These are phyloP conservation scores for Haliclystus octoradiatus DNA, from an alignment of 30 jellyfish, hydroid and myxozoan genomes.

Conservation along the genomic window DNA sequence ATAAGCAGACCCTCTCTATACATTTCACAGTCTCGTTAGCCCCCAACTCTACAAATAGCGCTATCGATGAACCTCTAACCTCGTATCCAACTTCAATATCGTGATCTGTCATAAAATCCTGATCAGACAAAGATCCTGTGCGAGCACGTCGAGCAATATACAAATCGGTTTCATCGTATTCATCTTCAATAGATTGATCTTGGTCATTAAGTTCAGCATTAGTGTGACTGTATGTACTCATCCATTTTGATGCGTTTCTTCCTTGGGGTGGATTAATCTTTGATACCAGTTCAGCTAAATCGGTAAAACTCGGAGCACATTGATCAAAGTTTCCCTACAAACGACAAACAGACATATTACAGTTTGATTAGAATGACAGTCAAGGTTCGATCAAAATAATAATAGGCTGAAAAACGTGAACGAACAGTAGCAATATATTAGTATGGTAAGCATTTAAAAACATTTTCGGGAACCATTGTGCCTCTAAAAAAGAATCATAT, in stretches of 20 bases:
- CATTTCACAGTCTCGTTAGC: too few relatives aligned
- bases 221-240: constrained; percentile 7
- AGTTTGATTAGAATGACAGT: background rate
- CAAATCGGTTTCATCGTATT: constrained; percentile 37
- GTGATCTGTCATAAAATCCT: constrained; percentile 58
- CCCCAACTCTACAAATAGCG: too few relatives aligned
- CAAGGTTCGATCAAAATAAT: background rate
- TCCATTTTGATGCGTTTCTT: constrained; percentile 28
- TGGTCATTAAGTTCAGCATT: background rate
- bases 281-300: constrained; percentile 86
- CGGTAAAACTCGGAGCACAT: constrained; percentile 85
- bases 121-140: constrained; percentile 76
- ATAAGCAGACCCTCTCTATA: too few relatives aligned
- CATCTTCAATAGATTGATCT: constrained; percentile 19
- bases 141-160: constrained; percentile 72
- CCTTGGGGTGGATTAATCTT: constrained; percentile 62
- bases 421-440: too few relatives aligned
- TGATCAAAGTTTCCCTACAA: constrained; percentile 44
- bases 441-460: too few relatives aligned
- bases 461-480: too few relatives aligned
- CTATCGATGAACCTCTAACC: constrained; percentile 22
- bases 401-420: background rate
- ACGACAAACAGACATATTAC: background rate
- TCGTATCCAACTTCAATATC: constrained; percentile 89
- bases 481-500: too few relatives aligned